phyloP scores from a whole-genome alignment of 2,888 invertebrate species.

The Yponomeuta plumbellus region DNA sequence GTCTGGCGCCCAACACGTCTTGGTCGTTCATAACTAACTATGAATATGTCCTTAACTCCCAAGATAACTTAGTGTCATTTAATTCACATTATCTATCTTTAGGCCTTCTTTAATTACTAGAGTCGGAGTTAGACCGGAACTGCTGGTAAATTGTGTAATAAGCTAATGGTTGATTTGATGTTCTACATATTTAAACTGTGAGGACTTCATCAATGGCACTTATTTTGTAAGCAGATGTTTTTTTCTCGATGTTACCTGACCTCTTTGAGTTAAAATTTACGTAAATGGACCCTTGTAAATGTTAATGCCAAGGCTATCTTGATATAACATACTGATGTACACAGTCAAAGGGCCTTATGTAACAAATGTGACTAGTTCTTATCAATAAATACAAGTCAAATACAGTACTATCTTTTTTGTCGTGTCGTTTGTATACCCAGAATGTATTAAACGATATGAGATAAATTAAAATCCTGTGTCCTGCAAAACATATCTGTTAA shows the following conservation, averaged over 20 bases:
- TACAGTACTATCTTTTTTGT: too few relatives aligned
- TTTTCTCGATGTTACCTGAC: background rate
- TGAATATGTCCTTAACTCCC: background rate
- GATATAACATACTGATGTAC: too few relatives aligned
- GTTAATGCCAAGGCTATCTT: too few relatives aligned
- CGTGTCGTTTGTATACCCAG: too few relatives aligned
- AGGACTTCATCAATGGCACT: background rate
- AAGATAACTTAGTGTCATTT: background rate
- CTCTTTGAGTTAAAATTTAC: background rate
- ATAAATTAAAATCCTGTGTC: too few relatives aligned
- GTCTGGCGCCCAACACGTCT: background rate
- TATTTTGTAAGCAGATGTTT: background rate
- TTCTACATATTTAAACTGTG: background rate
- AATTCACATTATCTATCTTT: background rate
- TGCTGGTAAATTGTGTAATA: background rate
- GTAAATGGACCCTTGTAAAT: background rate
- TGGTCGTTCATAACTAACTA: background rate
- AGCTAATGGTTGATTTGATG: background rate
- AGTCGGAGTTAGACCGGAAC: background rate
- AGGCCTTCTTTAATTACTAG: background rate
- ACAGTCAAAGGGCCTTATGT: too few relatives aligned
- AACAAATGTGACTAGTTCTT: too few relatives aligned
- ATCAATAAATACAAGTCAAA: too few relatives aligned
- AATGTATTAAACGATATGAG: too few relatives aligned
- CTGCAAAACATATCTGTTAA: too few relatives aligned